These are phyloP conservation scores for Zaprionus bogoriensis DNA, from an alignment of 2,888 invertebrate species.

Conservation along the genomic window DNA sequence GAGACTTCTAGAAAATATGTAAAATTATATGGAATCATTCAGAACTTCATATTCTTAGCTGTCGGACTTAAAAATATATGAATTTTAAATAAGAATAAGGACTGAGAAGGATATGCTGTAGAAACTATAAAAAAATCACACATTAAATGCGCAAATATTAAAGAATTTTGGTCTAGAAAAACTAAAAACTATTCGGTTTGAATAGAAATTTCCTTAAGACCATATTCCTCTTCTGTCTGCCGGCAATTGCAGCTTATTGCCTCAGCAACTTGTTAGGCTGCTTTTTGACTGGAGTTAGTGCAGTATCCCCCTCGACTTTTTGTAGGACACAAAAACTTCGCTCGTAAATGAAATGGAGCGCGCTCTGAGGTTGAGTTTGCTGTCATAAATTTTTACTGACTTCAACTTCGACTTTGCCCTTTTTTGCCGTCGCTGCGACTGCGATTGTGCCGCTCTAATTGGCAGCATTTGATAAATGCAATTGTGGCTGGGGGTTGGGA, in stretches of 20 bases:
- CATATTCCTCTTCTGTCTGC: no score
- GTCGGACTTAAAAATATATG: no score
- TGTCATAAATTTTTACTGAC: constrained; percentile 71
- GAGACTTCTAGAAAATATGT: no score
- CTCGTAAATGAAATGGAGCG: constrained; percentile 59
- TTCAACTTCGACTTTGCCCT: constrained; percentile 20
- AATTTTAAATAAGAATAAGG: no score
- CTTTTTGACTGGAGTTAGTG: not conserved
- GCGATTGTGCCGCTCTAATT: constrained; percentile 43
- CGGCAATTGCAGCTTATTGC: not conserved
- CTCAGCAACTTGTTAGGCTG: constrained; percentile 11
- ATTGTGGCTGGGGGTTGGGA: constrained; percentile 33
- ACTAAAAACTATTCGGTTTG: no score
- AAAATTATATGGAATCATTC: no score
- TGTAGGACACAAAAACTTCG: not conserved
- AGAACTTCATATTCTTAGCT: no score
- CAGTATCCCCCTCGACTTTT: not conserved
- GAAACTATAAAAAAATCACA: not conserved
- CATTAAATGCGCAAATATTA: no score
- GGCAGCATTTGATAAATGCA: constrained; percentile 73
- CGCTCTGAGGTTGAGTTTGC: constrained; percentile 70
- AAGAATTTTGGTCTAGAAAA: no score
- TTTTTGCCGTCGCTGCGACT: constrained; percentile 8
- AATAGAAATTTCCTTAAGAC: not conserved
- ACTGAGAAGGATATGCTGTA: no score